phyloP scores from a whole-genome alignment of 2,888 invertebrate species.

The Drosophila sordidula region DNA sequence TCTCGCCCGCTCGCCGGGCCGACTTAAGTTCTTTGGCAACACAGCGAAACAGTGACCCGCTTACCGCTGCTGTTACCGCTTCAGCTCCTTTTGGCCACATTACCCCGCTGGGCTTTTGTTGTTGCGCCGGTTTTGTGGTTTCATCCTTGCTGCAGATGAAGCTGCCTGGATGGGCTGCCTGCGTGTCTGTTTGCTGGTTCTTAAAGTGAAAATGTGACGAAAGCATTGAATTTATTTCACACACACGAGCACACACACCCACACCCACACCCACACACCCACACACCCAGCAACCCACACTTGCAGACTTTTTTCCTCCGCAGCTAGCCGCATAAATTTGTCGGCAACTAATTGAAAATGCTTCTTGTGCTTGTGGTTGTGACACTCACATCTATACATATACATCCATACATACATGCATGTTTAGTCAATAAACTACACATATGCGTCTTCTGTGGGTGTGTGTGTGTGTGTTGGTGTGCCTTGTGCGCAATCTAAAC shows the following conservation, averaged over 20 bases:
- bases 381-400: slow-evolving; percentile 22
- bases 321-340: slow-evolving; percentile 75
- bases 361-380: slow-evolving; percentile 64
- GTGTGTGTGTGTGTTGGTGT: slow-evolving; percentile 32
- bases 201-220: slow-evolving; percentile 70
- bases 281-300: background rate
- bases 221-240: slow-evolving; percentile 69
- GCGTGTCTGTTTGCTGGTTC: slow-evolving; percentile 31
- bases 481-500: slow-evolving; percentile 77
- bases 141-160: slow-evolving; percentile 51
- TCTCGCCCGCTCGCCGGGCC: background rate
- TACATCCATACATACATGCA: slow-evolving; percentile 16
- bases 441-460: slow-evolving; percentile 9
- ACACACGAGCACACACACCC: slow-evolving; percentile 20
- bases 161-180: slow-evolving; percentile 10
- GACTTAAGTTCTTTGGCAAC: slow-evolving; percentile 9
- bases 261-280: background rate
- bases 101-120: slow-evolving; percentile 70
- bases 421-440: slow-evolving; percentile 61
- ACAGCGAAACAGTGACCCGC: slow-evolving; percentile 2
- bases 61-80: slow-evolving; percentile 8
- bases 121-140: slow-evolving; percentile 71
- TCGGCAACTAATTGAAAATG: slow-evolving; percentile 81
- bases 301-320: slow-evolving; percentile 7
- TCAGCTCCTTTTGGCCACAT: slow-evolving; percentile 36